Evolutionary conservation across 1,140 invertebrate genomes (phyloP).

Genomic region (Drosophila serrata): DNA sequence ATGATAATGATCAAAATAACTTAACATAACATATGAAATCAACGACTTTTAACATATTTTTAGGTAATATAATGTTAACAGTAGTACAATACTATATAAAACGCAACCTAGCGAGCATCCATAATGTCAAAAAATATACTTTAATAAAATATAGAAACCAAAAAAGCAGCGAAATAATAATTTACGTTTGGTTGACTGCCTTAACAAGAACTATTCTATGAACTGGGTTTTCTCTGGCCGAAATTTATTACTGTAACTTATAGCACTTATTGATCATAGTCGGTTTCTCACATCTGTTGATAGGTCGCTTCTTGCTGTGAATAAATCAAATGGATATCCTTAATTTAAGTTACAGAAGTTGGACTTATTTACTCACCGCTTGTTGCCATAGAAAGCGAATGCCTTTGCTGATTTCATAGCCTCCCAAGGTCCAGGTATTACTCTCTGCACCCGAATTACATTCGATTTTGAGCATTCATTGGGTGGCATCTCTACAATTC

Average conservation of each 20-base stretch:
- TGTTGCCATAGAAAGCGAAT: conserved; percentile 61
- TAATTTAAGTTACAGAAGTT: not conserved
- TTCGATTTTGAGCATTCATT: not conserved
- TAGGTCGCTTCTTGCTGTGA: conserved; percentile 40
- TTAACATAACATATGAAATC: conserved; percentile 10
- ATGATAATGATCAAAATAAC: not conserved
- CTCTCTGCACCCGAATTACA: conserved; percentile 14
- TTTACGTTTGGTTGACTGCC: not conserved
- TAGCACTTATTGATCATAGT: conserved; percentile 46
- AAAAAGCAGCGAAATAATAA: conserved; percentile 16
- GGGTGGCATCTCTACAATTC: conserved; percentile 4
- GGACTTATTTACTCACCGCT: conserved; percentile 22
- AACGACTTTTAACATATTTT: conserved; percentile 9
- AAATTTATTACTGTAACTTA: conserved; percentile 25
- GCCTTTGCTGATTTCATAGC: conserved; percentile 45
- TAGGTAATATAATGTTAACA: conserved; percentile 6
- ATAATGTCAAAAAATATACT: conserved; percentile 5
- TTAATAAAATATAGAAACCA: conserved; percentile 20
- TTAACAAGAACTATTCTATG: conserved; percentile 7
- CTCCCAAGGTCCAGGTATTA: conserved; percentile 49
- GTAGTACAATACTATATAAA: not conserved
- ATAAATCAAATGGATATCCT: not conserved
- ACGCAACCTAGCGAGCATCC: not conserved
- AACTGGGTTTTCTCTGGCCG: not conserved
- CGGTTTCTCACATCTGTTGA: conserved; percentile 11